Evolutionary conservation across 2,888 invertebrate species (phyloP).

Genomic region (Cecidostiba fungosa): DNA sequence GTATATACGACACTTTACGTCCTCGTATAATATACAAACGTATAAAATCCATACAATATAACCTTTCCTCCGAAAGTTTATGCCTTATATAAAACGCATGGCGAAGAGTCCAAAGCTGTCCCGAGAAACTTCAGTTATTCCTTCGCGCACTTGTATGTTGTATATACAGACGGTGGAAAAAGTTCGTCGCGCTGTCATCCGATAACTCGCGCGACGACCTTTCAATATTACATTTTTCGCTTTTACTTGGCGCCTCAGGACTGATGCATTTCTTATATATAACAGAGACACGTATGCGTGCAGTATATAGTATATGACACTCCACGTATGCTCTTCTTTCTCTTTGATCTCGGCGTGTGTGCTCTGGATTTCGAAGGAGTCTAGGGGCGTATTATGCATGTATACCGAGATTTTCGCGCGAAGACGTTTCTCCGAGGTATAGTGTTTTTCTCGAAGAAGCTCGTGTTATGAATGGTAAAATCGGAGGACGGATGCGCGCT

Average conservation of each 20-base stretch:
- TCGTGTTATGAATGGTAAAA: conserved; percentile 64
- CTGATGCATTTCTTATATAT: conserved; percentile 63
- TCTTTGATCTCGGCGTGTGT: conserved; percentile 66
- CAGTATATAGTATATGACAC: conserved; percentile 7
- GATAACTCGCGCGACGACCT: conserved; percentile 66
- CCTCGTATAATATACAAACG: conserved; percentile 31
- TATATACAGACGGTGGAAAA: conserved; percentile 7
- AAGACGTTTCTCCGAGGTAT: conserved; percentile 43
- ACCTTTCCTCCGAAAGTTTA: conserved; percentile 68
- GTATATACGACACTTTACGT: conserved; percentile 49
- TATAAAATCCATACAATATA: conserved; percentile 59
- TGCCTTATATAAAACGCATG: conserved; percentile 73
- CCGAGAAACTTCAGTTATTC: conserved; percentile 28
- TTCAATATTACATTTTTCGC: conserved; percentile 70
- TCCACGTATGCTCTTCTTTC: not conserved
- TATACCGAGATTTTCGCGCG: conserved; percentile 65
- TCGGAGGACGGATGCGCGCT: conserved; percentile 1
- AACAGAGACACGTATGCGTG: not conserved
- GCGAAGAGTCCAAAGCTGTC: conserved; percentile 65
- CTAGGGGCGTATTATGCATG: conserved; percentile 67
- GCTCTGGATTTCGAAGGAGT: conserved; percentile 65
- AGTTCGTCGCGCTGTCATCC: conserved; percentile 58
- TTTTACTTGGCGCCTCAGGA: conserved; percentile 51
- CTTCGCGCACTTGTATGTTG: not conserved
- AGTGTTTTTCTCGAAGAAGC: conserved; percentile 39